A percentile compares a stretch with the other conserved stretches of the same genome.
Conservation (phyloP, 2,888 invertebrate species). For the Salpingus planirostris region DNA sequence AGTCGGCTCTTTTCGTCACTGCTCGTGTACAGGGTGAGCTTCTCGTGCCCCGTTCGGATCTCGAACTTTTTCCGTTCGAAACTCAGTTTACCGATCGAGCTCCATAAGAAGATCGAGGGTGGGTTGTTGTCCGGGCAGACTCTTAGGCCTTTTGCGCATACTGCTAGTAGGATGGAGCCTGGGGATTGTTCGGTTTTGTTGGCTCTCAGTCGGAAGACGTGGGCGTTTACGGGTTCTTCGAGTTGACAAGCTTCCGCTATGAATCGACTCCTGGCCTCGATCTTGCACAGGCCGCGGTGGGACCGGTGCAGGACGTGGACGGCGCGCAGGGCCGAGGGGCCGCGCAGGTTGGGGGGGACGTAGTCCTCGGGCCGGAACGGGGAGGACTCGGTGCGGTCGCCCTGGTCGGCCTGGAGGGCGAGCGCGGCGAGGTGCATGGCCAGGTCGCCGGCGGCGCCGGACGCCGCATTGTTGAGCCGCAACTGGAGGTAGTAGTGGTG, state of each 20-base stretch:
- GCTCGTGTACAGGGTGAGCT: constrained; percentile 81
- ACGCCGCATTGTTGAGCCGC: constrained; percentile 71
- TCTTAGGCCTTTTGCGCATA: constrained; percentile 87
- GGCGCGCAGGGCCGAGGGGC: constrained; percentile 45
- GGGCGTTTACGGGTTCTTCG: constrained; percentile 83
- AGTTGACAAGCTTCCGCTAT: constrained; percentile 80
- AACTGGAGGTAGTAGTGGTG: constrained; percentile 94
- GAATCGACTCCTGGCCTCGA: constrained; percentile 79
- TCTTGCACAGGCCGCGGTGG: constrained; percentile 63
- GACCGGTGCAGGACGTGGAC: constrained; percentile 75
- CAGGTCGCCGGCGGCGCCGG: constrained; percentile 57
- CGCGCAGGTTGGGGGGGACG: constrained; percentile 61
- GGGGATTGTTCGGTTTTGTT: constrained; percentile 66
- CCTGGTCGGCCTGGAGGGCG: constrained; percentile 88
- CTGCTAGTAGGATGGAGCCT: constrained; percentile 78
- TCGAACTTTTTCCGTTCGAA: constrained; percentile 98
- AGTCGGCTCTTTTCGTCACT: constrained; percentile 93
- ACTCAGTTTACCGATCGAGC: constrained; percentile 87
- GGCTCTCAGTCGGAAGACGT: constrained; percentile 66
- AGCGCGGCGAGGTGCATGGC: constrained; percentile 68
- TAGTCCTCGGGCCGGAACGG: constrained; percentile 81
- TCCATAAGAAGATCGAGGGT: constrained; percentile 81
- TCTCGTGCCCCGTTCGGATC: constrained; percentile 82
- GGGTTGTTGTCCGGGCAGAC: constrained; percentile 68
- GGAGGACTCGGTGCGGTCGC: constrained; percentile 58